A percentile compares a stretch with the other conserved stretches of the same genome.
phyloP scores from a whole-genome alignment of 2,888 invertebrate genomes.

The Galerucella calmariensis region DNA sequence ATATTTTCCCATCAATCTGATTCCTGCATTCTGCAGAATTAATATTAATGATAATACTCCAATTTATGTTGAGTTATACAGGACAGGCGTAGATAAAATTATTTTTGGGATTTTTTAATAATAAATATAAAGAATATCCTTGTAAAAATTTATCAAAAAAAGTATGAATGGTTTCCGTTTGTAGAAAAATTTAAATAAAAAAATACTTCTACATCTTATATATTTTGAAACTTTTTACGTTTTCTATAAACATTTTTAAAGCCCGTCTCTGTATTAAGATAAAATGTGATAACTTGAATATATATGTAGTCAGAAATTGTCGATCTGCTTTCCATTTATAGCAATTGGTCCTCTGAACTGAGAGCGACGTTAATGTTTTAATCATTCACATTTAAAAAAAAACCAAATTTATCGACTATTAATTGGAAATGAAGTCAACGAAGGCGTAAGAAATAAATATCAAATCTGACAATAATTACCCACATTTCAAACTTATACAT shows the following conservation, averaged over 20 bases:
- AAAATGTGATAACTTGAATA: conserved; percentile 3
- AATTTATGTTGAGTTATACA: background rate
- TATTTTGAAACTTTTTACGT: too few species aligned
- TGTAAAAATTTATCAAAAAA: too few species aligned
- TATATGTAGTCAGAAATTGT: conserved; percentile 9
- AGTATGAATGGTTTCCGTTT: too few species aligned
- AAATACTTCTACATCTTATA: too few species aligned
- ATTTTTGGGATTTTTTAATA: too few species aligned
- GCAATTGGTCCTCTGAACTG: background rate
- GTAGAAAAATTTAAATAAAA: too few species aligned
- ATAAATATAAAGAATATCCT: too few species aligned
- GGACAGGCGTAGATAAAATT: background rate
- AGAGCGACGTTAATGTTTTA: background rate
- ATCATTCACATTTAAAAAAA: background rate
- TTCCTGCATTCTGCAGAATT: background rate
- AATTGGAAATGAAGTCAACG: background rate
- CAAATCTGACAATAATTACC: background rate
- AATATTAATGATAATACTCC: background rate
- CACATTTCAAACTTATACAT: too few species aligned
- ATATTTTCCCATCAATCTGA: background rate
- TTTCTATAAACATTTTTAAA: background rate
- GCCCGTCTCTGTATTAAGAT: background rate
- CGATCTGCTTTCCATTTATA: conserved; percentile 10
- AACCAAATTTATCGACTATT: background rate
- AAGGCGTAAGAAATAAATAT: background rate